Percentiles rank a stretch among this genome's conserved stretches.
Conservation (phyloP, 2,888 invertebrate genomes). For the Craniophora ligustri region DNA sequence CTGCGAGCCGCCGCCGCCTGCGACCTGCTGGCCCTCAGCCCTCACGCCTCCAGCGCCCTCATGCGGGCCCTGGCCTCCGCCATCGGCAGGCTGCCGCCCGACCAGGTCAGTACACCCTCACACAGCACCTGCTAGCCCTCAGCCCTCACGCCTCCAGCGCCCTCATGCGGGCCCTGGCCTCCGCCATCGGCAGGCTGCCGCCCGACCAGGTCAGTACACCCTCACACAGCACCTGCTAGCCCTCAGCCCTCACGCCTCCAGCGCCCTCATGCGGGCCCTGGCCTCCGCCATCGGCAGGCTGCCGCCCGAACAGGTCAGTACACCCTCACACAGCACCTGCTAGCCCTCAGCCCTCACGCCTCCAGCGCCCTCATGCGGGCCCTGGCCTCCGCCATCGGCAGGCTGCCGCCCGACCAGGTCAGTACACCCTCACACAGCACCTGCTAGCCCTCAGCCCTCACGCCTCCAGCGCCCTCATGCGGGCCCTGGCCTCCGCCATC, state of each 20-base stretch:
- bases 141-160: slow-evolving; percentile 93
- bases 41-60: slow-evolving; percentile 92
- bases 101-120: slow-evolving; percentile 67
- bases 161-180: slow-evolving; percentile 91
- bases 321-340: slow-evolving; percentile 81
- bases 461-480: no score
- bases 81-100: slow-evolving; percentile 84
- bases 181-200: slow-evolving; percentile 86
- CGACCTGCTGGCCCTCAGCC: slow-evolving; percentile 92
- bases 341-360: slow-evolving; percentile 92
- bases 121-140: slow-evolving; percentile 91
- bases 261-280: slow-evolving; percentile 92
- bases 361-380: slow-evolving; percentile 93
- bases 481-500: no score
- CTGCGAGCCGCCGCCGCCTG: slow-evolving; percentile 92
- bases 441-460: no score
- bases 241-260: slow-evolving; percentile 92
- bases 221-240: slow-evolving; percentile 89
- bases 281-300: slow-evolving; percentile 85
- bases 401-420: slow-evolving; percentile 85
- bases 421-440: neutral
- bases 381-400: slow-evolving; percentile 85
- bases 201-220: slow-evolving; percentile 72
- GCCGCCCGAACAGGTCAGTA: slow-evolving; percentile 80
- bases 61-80: slow-evolving; percentile 90